Evolutionary conservation across 1,140 invertebrate species (phyloP).

Genomic region (Micrasema minimum): DNA sequence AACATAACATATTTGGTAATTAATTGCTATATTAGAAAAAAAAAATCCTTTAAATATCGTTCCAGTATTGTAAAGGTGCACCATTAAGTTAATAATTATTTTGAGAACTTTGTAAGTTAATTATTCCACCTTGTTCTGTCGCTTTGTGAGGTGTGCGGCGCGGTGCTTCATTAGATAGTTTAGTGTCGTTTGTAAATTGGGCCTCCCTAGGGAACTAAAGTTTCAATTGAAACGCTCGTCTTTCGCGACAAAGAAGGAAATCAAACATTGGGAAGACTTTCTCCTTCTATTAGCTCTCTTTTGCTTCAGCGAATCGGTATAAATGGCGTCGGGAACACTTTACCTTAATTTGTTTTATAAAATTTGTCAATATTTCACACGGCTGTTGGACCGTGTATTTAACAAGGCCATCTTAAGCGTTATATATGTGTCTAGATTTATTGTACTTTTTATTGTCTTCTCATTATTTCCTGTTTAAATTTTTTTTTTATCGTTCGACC

Average conservation of each 20-base stretch:
- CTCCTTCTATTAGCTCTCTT: background rate
- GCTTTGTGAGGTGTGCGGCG: too few relatives aligned
- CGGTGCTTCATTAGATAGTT: conserved; percentile 2
- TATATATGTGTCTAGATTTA: background rate
- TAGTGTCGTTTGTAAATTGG: conserved; percentile 13
- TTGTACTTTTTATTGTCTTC: background rate
- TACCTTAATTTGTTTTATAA: conserved; percentile 20
- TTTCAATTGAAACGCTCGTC: conserved; percentile 21
- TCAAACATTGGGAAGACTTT: conserved; percentile 7
- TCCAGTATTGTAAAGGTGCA: too few relatives aligned
- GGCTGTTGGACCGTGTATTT: background rate
- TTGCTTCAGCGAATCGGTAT: background rate
- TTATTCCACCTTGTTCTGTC: too few relatives aligned
- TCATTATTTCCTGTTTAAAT: background rate
- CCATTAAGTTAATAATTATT: too few relatives aligned
- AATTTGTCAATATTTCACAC: conserved; percentile 17
- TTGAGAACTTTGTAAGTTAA: too few relatives aligned
- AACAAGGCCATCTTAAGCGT: background rate
- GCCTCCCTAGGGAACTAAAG: conserved; percentile 1
- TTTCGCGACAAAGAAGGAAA: conserved; percentile 26
- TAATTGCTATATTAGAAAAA: too few relatives aligned
- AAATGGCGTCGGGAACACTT: conserved; percentile 26
- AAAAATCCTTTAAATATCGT: too few relatives aligned
- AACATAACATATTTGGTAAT: too few relatives aligned
- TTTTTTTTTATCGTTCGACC: background rate